Evolutionary conservation across 2,797 vertebrate species (phyloP).

Genomic region (Paratrypauchen microcephalus): DNA sequence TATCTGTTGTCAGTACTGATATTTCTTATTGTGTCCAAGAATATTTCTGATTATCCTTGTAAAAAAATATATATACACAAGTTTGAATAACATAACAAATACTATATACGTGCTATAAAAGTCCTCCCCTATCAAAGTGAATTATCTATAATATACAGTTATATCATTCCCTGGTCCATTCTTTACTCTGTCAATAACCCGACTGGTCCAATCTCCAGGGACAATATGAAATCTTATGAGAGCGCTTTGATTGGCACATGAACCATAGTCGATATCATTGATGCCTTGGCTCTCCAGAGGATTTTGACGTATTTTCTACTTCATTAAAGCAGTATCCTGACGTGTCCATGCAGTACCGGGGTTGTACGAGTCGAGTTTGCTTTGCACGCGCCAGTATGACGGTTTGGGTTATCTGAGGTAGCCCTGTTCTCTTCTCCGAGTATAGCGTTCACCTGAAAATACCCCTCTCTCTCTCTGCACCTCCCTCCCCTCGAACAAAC

Average conservation of each 20-base stretch:
- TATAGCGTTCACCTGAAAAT: slow-evolving; percentile 36
- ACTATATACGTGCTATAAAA: no score
- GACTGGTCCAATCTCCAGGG: not conserved
- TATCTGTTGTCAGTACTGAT: no score
- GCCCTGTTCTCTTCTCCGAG: slow-evolving; percentile 21
- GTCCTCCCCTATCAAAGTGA: slow-evolving; percentile 6
- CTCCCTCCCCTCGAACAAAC: not conserved
- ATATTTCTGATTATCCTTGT: no score
- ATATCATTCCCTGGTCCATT: not conserved
- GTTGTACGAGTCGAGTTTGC: not conserved
- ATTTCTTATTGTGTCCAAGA: no score
- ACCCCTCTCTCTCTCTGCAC: not conserved
- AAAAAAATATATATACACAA: no score
- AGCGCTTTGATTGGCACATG: not conserved
- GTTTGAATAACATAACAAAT: no score
- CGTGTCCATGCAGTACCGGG: not conserved
- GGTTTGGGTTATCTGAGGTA: slow-evolving; percentile 33
- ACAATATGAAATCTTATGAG: not conserved
- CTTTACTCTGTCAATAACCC: slow-evolving; percentile 8
- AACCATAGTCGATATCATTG: not conserved
- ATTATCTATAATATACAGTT: not conserved
- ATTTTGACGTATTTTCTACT: not conserved
- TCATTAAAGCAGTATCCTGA: not conserved
- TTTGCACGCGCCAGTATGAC: not conserved
- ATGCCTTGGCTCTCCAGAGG: not conserved